A percentile compares a stretch with the other conserved stretches of the same genome.
Evolutionary conservation across 2,797 vertebrate genomes (phyloP).

Genomic region (Hippopotamyrus pictus): DNA sequence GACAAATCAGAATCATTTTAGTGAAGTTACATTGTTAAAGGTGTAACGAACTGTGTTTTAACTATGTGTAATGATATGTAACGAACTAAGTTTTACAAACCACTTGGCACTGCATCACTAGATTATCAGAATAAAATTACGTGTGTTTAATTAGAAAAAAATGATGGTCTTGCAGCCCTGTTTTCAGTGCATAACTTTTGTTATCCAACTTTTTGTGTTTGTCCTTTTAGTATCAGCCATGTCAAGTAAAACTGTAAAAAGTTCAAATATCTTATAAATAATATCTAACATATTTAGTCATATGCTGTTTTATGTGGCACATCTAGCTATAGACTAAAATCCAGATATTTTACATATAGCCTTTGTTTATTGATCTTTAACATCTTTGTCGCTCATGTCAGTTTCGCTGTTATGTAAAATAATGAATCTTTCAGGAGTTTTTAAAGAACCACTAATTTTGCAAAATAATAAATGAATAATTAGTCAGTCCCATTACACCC

Average conservation of each 20-base stretch:
- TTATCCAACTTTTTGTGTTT: background rate
- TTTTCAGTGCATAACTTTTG: background rate
- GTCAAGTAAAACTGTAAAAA: background rate
- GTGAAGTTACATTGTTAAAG: background rate
- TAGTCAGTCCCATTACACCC: background rate
- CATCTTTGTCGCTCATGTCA: background rate
- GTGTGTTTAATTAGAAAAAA: background rate
- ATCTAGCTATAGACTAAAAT: background rate
- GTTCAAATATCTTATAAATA: background rate
- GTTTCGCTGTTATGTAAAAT: background rate
- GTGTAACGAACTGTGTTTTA: background rate
- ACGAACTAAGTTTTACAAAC: background rate
- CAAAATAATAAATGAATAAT: slow-evolving; percentile 18
- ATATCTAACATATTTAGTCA: background rate
- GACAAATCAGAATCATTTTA: background rate
- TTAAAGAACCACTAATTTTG: background rate
- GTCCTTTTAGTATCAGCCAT: background rate
- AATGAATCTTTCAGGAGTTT: background rate
- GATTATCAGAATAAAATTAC: background rate
- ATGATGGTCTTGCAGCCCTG: background rate
- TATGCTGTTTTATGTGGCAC: background rate
- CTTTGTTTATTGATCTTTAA: background rate
- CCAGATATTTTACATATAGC: background rate
- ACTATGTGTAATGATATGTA: background rate
- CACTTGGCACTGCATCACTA: background rate